phyloP scores from a whole-genome alignment of 53 echinoderm and acorn worm genomes.

The Echinometra lucunter region DNA sequence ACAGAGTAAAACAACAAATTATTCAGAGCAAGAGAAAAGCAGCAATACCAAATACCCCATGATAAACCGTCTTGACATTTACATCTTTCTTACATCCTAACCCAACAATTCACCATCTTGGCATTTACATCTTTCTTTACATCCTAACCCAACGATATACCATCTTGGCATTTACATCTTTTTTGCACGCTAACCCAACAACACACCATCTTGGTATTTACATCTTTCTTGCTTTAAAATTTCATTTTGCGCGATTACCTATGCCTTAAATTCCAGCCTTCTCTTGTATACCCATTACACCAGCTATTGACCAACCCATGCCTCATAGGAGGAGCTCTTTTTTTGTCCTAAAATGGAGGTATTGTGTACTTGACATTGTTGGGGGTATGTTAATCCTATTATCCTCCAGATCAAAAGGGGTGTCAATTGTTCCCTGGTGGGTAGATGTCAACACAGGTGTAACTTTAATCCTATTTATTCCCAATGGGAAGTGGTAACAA shows the following conservation, averaged over 20 bases:
- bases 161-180: not conserved
- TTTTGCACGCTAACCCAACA: not conserved
- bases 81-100: too few relatives aligned
- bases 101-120: too few relatives aligned
- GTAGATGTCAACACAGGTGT: constrained; percentile 56
- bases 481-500: not conserved
- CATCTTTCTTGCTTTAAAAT: not conserved
- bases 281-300: not conserved
- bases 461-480: constrained; percentile 20
- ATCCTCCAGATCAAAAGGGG: constrained; percentile 39
- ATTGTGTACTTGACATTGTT: constrained; percentile 66
- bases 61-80: too few relatives aligned
- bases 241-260: not conserved
- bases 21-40: too few relatives aligned
- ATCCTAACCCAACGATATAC: not conserved
- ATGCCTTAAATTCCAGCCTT: not conserved
- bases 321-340: not conserved
- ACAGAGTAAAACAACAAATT: too few relatives aligned
- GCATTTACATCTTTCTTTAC: not conserved
- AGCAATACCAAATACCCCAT: too few relatives aligned
- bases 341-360: not conserved
- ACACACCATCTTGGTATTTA: not conserved
- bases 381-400: constrained; percentile 58
- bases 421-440: constrained; percentile 12
- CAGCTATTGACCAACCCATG: not conserved